These are phyloP conservation scores for Cistogaster globosa DNA, from an alignment of 2,888 invertebrate genomes.

Conservation along the genomic window DNA sequence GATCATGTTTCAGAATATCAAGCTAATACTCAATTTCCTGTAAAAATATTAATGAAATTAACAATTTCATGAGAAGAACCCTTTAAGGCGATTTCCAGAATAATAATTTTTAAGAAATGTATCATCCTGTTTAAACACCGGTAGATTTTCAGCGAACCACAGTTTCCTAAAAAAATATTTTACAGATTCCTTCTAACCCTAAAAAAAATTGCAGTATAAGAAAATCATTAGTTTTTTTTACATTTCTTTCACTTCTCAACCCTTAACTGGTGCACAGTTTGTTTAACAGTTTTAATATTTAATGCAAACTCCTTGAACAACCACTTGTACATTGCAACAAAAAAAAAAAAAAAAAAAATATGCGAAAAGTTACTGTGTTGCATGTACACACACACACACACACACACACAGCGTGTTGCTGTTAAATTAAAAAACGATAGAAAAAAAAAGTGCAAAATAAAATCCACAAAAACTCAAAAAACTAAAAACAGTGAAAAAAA, in stretches of 20 bases:
- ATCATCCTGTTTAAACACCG: no score
- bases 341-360: constrained; percentile 15
- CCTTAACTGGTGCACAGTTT: constrained; percentile 26
- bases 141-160: no score
- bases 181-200: not conserved
- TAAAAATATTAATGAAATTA: no score
- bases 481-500: constrained; percentile 7
- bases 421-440: constrained; percentile 32
- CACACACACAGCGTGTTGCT: not conserved
- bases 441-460: not conserved
- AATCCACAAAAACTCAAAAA: constrained; percentile 21
- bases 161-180: no score
- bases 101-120: no score
- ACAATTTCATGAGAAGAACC: no score
- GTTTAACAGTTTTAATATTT: constrained; percentile 49
- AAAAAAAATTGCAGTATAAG: not conserved
- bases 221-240: constrained; percentile 5
- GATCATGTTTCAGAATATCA: no score
- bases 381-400: constrained; percentile 43
- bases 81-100: no score
- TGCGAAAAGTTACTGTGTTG: constrained; percentile 67
- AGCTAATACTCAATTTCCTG: no score
- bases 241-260: not conserved
- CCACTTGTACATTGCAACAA: constrained; percentile 23
- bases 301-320: constrained; percentile 44